Base-by-base conservation (phyloP, 2,113 vertebrate genomes). In the Xenopus tropicalis region DNA sequence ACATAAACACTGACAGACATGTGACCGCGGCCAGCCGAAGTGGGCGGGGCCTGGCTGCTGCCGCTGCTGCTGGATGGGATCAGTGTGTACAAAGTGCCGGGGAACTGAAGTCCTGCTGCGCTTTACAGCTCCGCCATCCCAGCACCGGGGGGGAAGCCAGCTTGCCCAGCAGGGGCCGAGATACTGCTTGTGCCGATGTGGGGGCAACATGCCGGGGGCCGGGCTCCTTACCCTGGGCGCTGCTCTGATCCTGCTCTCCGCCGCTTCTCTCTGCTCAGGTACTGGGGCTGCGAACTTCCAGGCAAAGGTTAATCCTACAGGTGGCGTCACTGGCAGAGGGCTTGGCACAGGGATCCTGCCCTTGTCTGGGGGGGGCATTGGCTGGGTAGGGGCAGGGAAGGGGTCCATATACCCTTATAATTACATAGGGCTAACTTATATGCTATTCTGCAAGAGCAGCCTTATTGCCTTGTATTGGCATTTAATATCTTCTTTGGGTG, bases 231-330 rank as follows among this genome's bases (percentile, higher is more conserved):
- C 76, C 57, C 66, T 23, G 70, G 63, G 67, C 74, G 63, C 78
- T 16, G 75, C 79, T 57, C 58, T 54, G 61, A 73, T 66, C 48
- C 75, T 11, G 72, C 62, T 67, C 57, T 48, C 46, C 56, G 77
- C 78, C n/a, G 76, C 86, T 20, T 46, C 78, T 14, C 72, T 87
- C 42, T 83, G 85, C 16, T 74, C 87, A 91, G 89, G 89, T 91
- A 85, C 10, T 16, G 25, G 19, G 14, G 59, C 22, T 13, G 3
- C 20, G 17, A 10, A 58, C 51, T 10, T 29, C 16, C 43, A 20
- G 42, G 20, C 46, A 48, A 58, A 43, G 29, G 24, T 65, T 65
- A 65, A 42, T 61, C 58, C 21, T 13, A 6, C 29, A 37, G 29
- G 6, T 37, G 29, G 29, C 29, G 29, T 37, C 29, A 37, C 48